These are phyloP conservation scores for Nudaria mundana DNA, from an alignment of 2,888 invertebrate species.

Conservation along the genomic window DNA sequence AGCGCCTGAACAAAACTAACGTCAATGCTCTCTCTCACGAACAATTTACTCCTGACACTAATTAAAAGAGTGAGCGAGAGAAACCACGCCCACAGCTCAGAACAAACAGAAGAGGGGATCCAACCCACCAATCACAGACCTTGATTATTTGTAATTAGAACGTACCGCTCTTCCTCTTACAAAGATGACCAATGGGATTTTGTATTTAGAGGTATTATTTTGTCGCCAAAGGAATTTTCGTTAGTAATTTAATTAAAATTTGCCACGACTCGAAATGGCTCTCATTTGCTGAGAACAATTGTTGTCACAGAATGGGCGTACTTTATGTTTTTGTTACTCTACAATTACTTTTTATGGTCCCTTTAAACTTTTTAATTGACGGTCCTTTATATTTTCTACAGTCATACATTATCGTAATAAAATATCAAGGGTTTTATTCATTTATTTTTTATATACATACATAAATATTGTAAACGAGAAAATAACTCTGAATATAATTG, in stretches of 20 bases:
- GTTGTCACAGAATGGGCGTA: slow-evolving; percentile 53
- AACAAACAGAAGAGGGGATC: slow-evolving; percentile 78
- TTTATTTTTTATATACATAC: background rate
- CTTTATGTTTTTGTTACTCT: slow-evolving; percentile 30
- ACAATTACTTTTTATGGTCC: slow-evolving; percentile 35
- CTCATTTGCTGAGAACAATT: slow-evolving; percentile 58
- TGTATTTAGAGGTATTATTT: slow-evolving; percentile 63
- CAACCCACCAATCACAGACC: slow-evolving; percentile 66
- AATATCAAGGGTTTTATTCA: too few species aligned
- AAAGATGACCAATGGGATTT: slow-evolving; percentile 77
- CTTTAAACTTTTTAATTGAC: slow-evolving; percentile 27
- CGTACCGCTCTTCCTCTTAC: slow-evolving; percentile 66
- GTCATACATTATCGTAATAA: too few species aligned
- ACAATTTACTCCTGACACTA: slow-evolving; percentile 82
- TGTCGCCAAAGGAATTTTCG: slow-evolving; percentile 51
- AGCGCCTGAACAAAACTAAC: slow-evolving; percentile 70
- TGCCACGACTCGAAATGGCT: slow-evolving; percentile 42
- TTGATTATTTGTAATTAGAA: slow-evolving; percentile 82
- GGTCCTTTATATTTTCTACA: too few species aligned
- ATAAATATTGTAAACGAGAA: too few species aligned
- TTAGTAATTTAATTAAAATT: slow-evolving; percentile 61
- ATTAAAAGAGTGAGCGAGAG: slow-evolving; percentile 80
- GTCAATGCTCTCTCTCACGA: slow-evolving; percentile 65
- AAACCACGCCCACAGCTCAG: slow-evolving; percentile 71
- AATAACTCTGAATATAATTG: too few species aligned